phyloP scores from a whole-genome alignment of 2,113 vertebrate genomes.

The Ardeotis arabs region DNA sequence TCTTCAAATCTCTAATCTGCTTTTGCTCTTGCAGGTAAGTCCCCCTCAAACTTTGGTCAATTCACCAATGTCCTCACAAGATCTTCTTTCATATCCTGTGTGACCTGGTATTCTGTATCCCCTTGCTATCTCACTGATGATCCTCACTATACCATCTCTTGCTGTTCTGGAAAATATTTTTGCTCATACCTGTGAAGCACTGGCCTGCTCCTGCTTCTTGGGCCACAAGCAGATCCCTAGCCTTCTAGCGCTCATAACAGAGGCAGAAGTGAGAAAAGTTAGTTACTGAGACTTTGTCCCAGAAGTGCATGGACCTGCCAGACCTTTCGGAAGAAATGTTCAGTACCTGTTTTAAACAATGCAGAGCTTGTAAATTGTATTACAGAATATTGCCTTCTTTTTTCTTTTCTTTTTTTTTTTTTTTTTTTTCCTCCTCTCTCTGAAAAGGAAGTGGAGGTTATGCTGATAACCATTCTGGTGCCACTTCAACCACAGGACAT shows the following conservation, averaged over 20 bases:
- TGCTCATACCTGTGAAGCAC: not conserved
- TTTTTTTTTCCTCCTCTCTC: not conserved
- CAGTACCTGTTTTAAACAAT: not conserved
- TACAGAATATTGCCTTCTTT: not conserved
- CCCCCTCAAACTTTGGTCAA: not conserved
- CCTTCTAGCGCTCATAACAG: not conserved
- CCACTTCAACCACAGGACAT: slow-evolving; percentile 89
- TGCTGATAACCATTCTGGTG: slow-evolving; percentile 89
- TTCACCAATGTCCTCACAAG: not conserved
- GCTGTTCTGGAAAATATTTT: not conserved
- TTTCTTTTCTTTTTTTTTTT: not conserved
- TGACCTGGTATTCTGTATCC: not conserved
- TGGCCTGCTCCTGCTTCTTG: not conserved
- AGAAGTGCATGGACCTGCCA: not conserved
- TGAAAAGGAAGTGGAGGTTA: slow-evolving; percentile 89
- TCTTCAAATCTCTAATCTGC: not conserved
- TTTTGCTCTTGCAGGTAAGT: not conserved
- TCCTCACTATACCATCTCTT: not conserved
- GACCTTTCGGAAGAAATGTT: not conserved
- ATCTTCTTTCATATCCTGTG: not conserved
- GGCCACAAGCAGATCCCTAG: not conserved
- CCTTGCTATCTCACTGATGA: accelerated
- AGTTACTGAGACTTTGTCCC: not conserved
- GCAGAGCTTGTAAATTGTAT: not conserved
- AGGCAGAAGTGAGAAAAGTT: not conserved